A percentile compares a stretch with the other conserved stretches of the same genome.
These are phyloP conservation scores for Harpalus rubripes DNA, from an alignment of 2,888 invertebrate genomes.

Conservation along the genomic window DNA sequence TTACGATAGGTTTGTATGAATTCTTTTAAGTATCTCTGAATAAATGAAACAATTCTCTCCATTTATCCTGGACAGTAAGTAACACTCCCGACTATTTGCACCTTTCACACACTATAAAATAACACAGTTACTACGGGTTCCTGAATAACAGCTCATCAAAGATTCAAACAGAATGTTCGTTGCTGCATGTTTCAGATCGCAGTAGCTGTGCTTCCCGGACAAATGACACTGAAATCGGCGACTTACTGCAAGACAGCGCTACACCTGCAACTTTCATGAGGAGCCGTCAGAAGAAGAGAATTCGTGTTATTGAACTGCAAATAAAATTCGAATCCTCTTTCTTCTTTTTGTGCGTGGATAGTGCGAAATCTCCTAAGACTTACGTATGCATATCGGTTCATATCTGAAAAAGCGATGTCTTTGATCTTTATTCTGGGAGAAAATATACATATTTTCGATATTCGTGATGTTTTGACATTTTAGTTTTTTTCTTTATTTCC, in stretches of 20 bases:
- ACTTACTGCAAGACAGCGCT: slow-evolving; percentile 58
- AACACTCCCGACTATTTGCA: background rate
- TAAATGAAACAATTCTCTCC: background rate
- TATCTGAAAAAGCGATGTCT: slow-evolving; percentile 60
- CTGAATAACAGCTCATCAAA: slow-evolving; percentile 60
- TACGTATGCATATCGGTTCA: slow-evolving; percentile 61
- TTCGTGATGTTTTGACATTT: slow-evolving; percentile 64
- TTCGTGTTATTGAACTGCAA: slow-evolving; percentile 61
- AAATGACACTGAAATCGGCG: slow-evolving; percentile 58
- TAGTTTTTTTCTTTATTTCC: slow-evolving; percentile 45
- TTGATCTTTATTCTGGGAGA: slow-evolving; percentile 62
- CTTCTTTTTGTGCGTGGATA: slow-evolving; percentile 48
- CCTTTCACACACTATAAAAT: background rate
- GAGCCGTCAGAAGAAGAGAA: slow-evolving; percentile 19
- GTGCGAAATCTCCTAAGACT: slow-evolving; percentile 57
- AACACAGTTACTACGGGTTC: slow-evolving; percentile 22
- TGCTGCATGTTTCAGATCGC: slow-evolving; percentile 57
- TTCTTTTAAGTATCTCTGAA: background rate
- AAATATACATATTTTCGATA: slow-evolving; percentile 66
- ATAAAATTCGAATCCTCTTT: slow-evolving; percentile 52
- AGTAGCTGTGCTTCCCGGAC: slow-evolving; percentile 7
- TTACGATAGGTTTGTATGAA: background rate
- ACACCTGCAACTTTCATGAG: slow-evolving; percentile 62
- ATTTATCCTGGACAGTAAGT: background rate
- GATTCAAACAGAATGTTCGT: slow-evolving; percentile 50